Evolutionary conservation across 2,888 invertebrate genomes (phyloP), one percentile per base, ranked within the genome.

Genomic region (Cataglyphis rosenhaueri): DNA sequence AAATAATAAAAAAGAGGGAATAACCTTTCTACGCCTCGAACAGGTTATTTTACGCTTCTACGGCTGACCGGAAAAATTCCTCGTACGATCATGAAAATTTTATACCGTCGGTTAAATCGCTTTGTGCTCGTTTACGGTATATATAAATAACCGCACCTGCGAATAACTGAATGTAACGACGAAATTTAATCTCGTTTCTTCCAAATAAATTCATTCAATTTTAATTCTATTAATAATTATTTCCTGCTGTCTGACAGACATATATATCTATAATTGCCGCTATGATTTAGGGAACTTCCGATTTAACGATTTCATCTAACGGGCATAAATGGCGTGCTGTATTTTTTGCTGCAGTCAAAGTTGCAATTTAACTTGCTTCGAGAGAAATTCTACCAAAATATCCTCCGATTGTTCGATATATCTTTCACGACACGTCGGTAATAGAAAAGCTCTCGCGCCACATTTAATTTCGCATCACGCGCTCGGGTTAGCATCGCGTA

Each of bases 1-100:
- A 52, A 61, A 76, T 82, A 76, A 82, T 76, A 66, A 81, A 73
- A 73, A 64, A 66, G 76, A 66, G n/a, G n/a, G n/a, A n/a, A 52
- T 52, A 52, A 52, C 52, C 52, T 52, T 52, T 52, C n/a, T 52
- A n/a, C 35, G 74, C 21, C 59, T 48, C 48, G 35, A 48, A 76
- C 29, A 21, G 21, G 52, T 76, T 76, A 76, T 82, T 82, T 66
- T 65, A 66, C 57, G 75, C 57, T 18, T 18, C 64, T 57, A 76
- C 41, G 52, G 76, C 35, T 52, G 48, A 68, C 61, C 38, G 66
- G 55, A 48, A 76, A 76, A 66, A 76, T 25, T 21, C 21, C 35
- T 3, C 38, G 66, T 21, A 32, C 48, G 25, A 29, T 68, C 76
- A 61, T 76, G 59, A 68, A 82, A 76, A 78, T 66, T 76, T 71